Percentiles rank a stretch among this genome's conserved stretches.
Evolutionary conservation across 2,113 vertebrate genomes (phyloP).

Genomic region (Benitochromis conjunctus): DNA sequence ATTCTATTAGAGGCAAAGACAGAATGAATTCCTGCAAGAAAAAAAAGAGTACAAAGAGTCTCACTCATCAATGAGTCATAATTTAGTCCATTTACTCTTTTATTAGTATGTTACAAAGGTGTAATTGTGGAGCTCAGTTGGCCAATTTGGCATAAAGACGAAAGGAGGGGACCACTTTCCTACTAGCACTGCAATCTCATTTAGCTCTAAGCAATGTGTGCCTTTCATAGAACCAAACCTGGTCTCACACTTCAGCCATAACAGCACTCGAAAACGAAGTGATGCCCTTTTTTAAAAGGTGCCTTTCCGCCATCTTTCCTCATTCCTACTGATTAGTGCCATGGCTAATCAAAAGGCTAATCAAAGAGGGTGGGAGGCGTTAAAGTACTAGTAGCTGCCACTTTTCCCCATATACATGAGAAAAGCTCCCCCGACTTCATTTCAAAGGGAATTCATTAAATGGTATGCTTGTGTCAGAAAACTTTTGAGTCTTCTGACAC

Average conservation of each 20-base stretch:
- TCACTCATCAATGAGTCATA: constrained; percentile 18
- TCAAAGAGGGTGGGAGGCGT: constrained; percentile 44
- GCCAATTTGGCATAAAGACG: constrained; percentile 40
- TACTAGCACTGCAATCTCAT: background rate
- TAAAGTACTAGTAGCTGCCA: constrained; percentile 34
- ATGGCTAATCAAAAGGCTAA: constrained; percentile 68
- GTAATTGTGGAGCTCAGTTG: constrained; percentile 55
- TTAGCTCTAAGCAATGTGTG: constrained; percentile 7
- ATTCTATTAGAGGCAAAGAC: background rate
- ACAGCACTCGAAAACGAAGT: constrained; percentile 32
- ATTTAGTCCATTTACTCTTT: constrained; percentile 32
- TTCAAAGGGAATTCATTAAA: constrained; percentile 57
- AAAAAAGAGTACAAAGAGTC: background rate
- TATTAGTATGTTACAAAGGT: constrained; percentile 47
- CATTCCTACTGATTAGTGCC: constrained; percentile 51
- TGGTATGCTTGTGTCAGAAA: constrained; percentile 16
- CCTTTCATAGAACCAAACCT: constrained; percentile 27
- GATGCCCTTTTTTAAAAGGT: constrained; percentile 42
- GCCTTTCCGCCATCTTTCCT: constrained; percentile 37
- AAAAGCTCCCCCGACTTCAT: constrained; percentile 16
- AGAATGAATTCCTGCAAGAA: constrained; percentile 1
- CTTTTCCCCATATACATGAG: constrained; percentile 17
- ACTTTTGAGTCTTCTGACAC: constrained; percentile 8
- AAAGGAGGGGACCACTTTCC: constrained; percentile 28
- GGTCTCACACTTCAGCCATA: constrained; percentile 28